Conservation (phyloP, 2,113 vertebrate genomes). For the Oceanites oceanicus region DNA sequence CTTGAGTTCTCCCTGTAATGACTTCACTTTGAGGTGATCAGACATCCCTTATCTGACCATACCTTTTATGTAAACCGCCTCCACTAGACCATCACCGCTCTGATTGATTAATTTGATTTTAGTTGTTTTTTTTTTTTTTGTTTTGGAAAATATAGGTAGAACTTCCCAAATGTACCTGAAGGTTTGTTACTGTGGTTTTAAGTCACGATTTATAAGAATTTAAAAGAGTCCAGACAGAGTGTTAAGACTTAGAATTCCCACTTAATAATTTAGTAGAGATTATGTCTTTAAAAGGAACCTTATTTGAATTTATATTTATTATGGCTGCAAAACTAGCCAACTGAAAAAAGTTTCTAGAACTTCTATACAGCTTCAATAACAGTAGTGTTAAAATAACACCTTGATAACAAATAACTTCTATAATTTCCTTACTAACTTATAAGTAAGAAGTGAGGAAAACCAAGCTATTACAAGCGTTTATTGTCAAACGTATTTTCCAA, state of each 20-base stretch:
- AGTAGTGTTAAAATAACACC: not conserved
- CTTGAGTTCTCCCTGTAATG: not conserved
- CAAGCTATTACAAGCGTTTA: not conserved
- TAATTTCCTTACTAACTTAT: not conserved
- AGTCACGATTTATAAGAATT: not conserved
- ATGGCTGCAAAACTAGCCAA: not conserved
- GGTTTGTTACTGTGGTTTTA: not conserved
- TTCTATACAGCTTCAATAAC: not conserved
- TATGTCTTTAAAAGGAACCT: not conserved
- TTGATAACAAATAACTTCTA: not conserved
- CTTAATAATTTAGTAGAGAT: not conserved
- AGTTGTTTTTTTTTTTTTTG: not conserved
- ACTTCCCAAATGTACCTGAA: not conserved
- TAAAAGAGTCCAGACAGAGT: not conserved
- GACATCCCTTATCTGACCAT: not conserved
- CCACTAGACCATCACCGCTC: accelerated
- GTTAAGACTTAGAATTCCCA: not conserved
- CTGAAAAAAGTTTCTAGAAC: not conserved
- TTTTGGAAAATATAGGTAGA: not conserved
- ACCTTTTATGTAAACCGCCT: not conserved
- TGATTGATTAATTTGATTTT: not conserved
- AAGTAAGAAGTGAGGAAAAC: not conserved
- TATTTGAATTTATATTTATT: not conserved
- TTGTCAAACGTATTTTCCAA: not conserved
- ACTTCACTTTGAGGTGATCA: accelerated